Evolutionary conservation across 1,140 invertebrate species (phyloP).

Genomic region (Lycorma delicatula): DNA sequence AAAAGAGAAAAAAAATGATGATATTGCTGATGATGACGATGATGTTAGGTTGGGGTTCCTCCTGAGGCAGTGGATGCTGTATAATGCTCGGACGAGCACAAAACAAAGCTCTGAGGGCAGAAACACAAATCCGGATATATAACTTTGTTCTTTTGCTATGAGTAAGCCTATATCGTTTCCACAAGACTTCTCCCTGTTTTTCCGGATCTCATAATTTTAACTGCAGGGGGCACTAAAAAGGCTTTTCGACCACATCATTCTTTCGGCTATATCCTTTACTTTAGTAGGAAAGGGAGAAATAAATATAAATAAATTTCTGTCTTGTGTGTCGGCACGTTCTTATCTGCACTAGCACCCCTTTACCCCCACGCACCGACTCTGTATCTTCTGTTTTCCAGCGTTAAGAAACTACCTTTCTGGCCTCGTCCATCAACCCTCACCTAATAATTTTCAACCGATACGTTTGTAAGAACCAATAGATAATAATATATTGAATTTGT

Average conservation of each 20-base stretch:
- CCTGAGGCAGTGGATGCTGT: too few species aligned
- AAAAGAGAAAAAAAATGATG: not conserved
- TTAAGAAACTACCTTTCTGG: not conserved
- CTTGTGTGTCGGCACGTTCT: too few species aligned
- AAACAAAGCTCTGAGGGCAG: too few species aligned
- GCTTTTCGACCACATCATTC: conserved; percentile 4
- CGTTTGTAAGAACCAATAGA: too few species aligned
- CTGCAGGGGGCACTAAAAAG: conserved; percentile 2
- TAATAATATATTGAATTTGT: too few species aligned
- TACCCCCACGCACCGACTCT: not conserved
- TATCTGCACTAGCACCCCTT: not conserved
- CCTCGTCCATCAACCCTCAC: not conserved
- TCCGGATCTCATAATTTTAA: conserved; percentile 6
- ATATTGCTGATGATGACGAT: not conserved
- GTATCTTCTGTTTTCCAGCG: not conserved
- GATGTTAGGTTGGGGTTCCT: not conserved
- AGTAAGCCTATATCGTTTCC: not conserved
- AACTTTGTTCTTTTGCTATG: not conserved
- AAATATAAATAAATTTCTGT: conserved; percentile 6
- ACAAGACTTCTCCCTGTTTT: not conserved
- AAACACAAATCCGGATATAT: not conserved
- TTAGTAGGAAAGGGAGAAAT: not conserved
- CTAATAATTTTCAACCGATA: too few species aligned
- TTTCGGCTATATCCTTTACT: not conserved
- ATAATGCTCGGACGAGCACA: too few species aligned